phyloP scores from a whole-genome alignment of 1,140 invertebrate genomes.

The Halictus rubicundus region DNA sequence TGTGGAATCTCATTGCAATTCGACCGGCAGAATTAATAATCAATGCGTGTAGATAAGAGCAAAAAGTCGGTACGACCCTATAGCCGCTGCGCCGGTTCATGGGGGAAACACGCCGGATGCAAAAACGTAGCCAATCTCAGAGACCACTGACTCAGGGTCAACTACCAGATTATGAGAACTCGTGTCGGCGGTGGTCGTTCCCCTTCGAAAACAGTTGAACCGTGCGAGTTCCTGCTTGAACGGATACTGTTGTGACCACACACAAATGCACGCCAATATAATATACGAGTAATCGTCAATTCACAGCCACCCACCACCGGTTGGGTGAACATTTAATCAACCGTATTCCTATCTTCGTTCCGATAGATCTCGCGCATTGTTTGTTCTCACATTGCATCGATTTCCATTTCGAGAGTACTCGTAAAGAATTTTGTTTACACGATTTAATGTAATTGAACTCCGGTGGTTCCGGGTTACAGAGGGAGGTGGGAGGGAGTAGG shows the following conservation, averaged over 20 bases:
- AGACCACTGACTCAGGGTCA: conserved; percentile 55
- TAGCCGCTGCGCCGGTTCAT: neutral
- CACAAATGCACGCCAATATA: conserved; percentile 1
- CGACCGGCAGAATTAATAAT: too few species aligned
- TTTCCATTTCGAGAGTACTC: neutral
- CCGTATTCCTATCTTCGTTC: neutral
- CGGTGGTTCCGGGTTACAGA: neutral
- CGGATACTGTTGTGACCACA: neutral
- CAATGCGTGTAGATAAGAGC: too few species aligned
- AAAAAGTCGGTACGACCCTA: neutral
- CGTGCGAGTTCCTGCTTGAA: conserved; percentile 51
- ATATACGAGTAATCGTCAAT: conserved; percentile 26
- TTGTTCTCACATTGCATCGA: neutral
- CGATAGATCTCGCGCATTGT: neutral
- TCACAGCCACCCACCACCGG: neutral
- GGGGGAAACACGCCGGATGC: conserved; percentile 34
- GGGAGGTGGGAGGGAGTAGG: too few species aligned
- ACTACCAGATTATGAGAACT: conserved; percentile 60
- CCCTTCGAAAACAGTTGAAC: conserved; percentile 44
- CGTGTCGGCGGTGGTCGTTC: conserved; percentile 18
- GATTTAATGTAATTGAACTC: conserved; percentile 13
- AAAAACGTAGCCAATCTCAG: conserved; percentile 35
- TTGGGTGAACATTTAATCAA: conserved; percentile 27
- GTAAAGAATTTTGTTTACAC: conserved; percentile 9
- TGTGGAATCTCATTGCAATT: too few species aligned